These are phyloP conservation scores for Pelmatolapia mariae DNA, from an alignment of 2,113 vertebrate genomes.

Conservation along the genomic window DNA sequence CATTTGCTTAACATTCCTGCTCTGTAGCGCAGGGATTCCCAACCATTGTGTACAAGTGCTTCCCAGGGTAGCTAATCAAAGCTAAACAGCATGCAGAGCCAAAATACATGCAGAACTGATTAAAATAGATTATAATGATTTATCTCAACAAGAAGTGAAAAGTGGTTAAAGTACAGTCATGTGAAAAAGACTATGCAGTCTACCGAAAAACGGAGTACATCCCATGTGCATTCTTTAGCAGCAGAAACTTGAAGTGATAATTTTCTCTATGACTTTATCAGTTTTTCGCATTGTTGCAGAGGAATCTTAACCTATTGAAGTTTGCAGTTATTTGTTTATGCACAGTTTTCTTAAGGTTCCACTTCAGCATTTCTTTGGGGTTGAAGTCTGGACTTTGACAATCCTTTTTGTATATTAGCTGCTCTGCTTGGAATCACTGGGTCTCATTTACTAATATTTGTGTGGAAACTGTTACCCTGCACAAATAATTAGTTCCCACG, in stretches of 20 bases:
- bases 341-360: background rate
- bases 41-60: background rate
- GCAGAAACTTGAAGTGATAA: background rate
- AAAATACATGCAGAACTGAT: background rate
- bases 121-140: background rate
- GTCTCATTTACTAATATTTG: background rate
- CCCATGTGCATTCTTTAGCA: background rate
- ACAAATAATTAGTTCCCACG: background rate
- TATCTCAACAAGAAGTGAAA: background rate
- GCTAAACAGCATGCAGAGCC: background rate
- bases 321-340: background rate
- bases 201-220: fast-evolving
- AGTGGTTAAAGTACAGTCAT: background rate
- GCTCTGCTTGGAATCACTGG: background rate
- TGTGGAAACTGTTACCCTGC: background rate
- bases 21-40: background rate
- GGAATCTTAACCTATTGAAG: background rate
- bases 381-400: background rate
- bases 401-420: background rate
- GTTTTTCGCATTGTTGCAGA: background rate
- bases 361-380: background rate
- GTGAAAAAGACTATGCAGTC: background rate
- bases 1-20: background rate
- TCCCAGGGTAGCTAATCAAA: background rate
- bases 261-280: background rate